These are phyloP conservation scores for Crocuta crocuta DNA, from an alignment of 2,113 vertebrate genomes.

Conservation along the genomic window DNA sequence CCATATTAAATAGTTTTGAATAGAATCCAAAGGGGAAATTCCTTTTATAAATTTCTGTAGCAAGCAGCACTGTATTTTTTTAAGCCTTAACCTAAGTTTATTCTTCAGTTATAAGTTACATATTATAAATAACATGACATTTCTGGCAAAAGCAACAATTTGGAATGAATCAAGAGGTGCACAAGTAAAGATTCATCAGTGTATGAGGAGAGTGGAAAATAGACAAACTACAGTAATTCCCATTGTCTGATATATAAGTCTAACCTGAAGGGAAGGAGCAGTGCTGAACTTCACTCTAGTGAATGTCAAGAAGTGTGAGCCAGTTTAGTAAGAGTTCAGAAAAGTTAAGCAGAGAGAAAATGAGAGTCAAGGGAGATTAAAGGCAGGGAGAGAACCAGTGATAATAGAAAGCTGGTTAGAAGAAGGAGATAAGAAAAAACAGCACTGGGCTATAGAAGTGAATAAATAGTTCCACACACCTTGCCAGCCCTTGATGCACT, in stretches of 20 bases:
- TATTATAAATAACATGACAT: not conserved
- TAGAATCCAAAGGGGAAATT: not conserved
- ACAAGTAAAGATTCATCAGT: not conserved
- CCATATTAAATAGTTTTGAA: slow-evolving; percentile 7
- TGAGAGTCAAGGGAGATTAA: not conserved
- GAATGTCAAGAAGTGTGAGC: not conserved
- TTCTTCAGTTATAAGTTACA: not conserved
- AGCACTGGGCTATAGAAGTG: not conserved
- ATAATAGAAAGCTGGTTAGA: not conserved
- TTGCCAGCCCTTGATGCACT: not conserved
- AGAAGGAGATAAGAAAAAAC: not conserved
- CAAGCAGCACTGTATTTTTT: not conserved
- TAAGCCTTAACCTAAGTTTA: not conserved
- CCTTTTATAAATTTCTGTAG: not conserved
- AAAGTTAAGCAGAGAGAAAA: not conserved
- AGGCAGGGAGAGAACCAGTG: not conserved
- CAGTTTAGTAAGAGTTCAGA: not conserved
- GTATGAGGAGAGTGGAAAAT: not conserved
- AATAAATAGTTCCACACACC: not conserved
- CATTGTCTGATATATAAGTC: not conserved
- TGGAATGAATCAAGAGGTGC: not conserved
- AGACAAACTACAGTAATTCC: not conserved
- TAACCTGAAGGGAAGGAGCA: not conserved
- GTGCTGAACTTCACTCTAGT: not conserved
- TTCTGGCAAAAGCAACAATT: not conserved